These are phyloP conservation scores for Hippocampus guttulatus DNA, from an alignment of 2,113 vertebrate species.

Conservation along the genomic window DNA sequence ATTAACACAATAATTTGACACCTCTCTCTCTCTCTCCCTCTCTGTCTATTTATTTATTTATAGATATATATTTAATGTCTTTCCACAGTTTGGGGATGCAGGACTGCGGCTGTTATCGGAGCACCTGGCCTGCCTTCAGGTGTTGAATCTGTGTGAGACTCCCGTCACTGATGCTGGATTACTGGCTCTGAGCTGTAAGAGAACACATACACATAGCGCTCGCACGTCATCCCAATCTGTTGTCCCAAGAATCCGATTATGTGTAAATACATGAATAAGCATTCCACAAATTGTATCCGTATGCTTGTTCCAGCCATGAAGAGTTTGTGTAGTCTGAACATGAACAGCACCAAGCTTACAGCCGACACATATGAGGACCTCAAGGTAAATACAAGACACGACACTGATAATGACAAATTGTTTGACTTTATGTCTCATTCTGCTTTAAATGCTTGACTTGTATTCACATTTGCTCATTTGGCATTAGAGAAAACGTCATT, in stretches of 20 bases:
- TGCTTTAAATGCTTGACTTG: no score
- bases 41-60: no score
- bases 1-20: no score
- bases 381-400: slow-evolving; percentile 77
- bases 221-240: background rate
- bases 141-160: slow-evolving; percentile 97
- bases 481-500: background rate
- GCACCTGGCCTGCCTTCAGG: slow-evolving; percentile 96
- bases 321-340: slow-evolving; percentile 97
- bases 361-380: slow-evolving; percentile 98
- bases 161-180: slow-evolving; percentile 93
- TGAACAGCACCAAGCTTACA: slow-evolving; percentile 99
- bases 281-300: background rate
- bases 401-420: background rate
- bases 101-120: slow-evolving; percentile 93
- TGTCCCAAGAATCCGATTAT: background rate
- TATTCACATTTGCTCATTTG: background rate
- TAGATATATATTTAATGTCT: no score
- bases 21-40: no score
- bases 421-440: no score
- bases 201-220: background rate
- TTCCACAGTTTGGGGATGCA: slow-evolving; percentile 86
- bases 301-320: slow-evolving; percentile 84
- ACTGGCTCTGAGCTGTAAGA: slow-evolving; percentile 95
- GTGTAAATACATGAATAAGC: background rate